Evolutionary conservation across 1,140 invertebrate genomes (phyloP), one percentile per base, ranked within the genome.

Genomic region (Pseudomyrmex sp.): DNA sequence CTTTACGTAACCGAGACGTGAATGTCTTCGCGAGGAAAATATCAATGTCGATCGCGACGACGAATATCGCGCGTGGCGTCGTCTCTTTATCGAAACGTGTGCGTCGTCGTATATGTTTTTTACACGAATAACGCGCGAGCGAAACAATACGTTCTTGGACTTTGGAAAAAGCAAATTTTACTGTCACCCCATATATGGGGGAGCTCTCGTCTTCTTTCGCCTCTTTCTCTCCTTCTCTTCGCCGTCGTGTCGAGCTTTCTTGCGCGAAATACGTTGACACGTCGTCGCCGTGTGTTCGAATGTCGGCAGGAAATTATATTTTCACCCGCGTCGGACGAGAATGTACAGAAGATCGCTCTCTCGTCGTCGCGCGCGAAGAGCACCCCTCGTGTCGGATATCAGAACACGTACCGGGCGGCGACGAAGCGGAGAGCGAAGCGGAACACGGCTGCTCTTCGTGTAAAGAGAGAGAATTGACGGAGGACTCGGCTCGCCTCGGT

Each of bases 281-380:
- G 35, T 35, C 35, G 35, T 35, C 35, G 35, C 5, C 35, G 35
- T 35, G 35, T 63, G 70, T 82, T 46, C 18, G 58, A 46, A 10
- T 18, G 58, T 44, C 46, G 9, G 12, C 58, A 73, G 79, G 79
- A 82, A 82, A 74, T 82, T 82, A 82, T 82, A 82, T 82, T 82
- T 82, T 82, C 70, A 48, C 59, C 46, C 52, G 70, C 52, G 70
- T 74, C 48, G 79, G 59, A 82, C 74, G 70, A 63, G 35, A 82
- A 74, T 82, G 59, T 82, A 74, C 69, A 52, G 62, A 46, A 63
- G 69, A 82, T 82, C 44, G n/a, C 18, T 63, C 58, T 20, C 65
- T 35, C 35, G 26, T 35, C 26, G 20, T 35, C 5, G 35, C 35
- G 35, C 26, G 26, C 26, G 26, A 26, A 26, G 20, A 44, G 35